Conservation (phyloP, 2,113 vertebrate species). For the Onychostoma macrolepis region DNA sequence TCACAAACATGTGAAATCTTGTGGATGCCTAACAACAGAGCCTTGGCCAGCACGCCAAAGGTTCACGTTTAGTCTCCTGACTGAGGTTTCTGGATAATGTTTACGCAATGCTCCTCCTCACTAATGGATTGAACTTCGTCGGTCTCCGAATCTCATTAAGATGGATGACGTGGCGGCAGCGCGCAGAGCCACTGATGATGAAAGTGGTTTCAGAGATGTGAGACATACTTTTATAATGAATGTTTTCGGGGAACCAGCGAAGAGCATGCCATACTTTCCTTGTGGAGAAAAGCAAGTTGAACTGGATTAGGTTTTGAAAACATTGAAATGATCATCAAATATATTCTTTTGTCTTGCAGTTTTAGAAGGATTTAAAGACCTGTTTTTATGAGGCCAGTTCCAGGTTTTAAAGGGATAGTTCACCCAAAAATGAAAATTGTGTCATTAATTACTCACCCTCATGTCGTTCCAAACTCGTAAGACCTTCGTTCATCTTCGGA, state of each 20-base stretch:
- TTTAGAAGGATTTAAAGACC: neutral
- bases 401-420: neutral
- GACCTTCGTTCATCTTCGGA: too few species aligned
- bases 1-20: slow-evolving; percentile 63
- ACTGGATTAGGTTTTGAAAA: neutral
- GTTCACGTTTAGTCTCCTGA: slow-evolving; percentile 27
- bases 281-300: neutral
- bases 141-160: slow-evolving; percentile 39
- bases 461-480: too few species aligned
- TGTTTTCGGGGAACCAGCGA: neutral
- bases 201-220: slow-evolving; percentile 54
- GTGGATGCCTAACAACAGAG: slow-evolving; percentile 42
- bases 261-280: neutral
- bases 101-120: slow-evolving; percentile 36
- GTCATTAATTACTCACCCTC: too few species aligned
- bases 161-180: slow-evolving; percentile 31
- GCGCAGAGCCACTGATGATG: slow-evolving; percentile 38
- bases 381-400: neutral
- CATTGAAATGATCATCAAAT: neutral
- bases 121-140: slow-evolving; percentile 51
- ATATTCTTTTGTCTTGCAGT: neutral
- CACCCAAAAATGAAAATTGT: too few species aligned
- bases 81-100: slow-evolving; percentile 46
- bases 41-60: slow-evolving; percentile 54
- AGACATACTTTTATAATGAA: slow-evolving; percentile 63